phyloP scores from a whole-genome alignment of 2,797 vertebrate genomes.

The Pipistrellus nathusii region DNA sequence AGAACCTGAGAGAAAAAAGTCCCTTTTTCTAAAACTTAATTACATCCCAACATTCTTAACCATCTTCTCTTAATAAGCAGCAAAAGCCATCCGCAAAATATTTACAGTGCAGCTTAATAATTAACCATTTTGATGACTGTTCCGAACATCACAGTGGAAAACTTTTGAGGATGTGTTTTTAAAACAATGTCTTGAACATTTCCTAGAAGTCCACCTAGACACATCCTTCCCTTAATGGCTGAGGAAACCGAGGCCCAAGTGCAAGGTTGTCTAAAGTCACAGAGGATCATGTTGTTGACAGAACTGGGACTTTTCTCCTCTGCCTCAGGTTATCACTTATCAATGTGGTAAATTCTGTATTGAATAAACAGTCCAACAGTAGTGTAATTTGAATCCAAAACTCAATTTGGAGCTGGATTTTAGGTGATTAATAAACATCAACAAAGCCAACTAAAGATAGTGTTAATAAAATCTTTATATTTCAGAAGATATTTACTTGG shows the following conservation, averaged over 20 bases:
- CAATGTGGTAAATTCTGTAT: background rate
- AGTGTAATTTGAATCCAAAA: background rate
- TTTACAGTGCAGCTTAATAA: background rate
- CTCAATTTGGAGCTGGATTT: background rate
- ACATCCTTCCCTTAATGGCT: background rate
- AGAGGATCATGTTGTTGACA: background rate
- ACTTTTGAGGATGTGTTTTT: background rate
- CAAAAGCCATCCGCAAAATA: background rate
- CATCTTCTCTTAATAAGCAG: background rate
- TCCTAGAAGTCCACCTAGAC: background rate
- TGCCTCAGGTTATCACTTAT: background rate
- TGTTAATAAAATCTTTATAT: constrained; percentile 49
- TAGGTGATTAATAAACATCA: constrained; percentile 14
- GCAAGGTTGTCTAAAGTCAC: background rate
- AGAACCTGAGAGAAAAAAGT: background rate
- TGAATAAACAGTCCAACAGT: background rate
- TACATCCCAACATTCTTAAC: background rate
- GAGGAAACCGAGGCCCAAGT: background rate
- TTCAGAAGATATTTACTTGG: constrained; percentile 53
- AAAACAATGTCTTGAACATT: background rate
- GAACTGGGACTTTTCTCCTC: background rate
- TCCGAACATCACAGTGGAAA: background rate
- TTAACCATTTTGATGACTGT: background rate
- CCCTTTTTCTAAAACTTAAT: background rate
- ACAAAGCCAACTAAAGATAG: constrained; percentile 57